Percentiles rank a stretch among this genome's conserved stretches.
Conservation (phyloP, 2,113 vertebrate genomes). For the Sinocyclocheilus anshuiensis region DNA sequence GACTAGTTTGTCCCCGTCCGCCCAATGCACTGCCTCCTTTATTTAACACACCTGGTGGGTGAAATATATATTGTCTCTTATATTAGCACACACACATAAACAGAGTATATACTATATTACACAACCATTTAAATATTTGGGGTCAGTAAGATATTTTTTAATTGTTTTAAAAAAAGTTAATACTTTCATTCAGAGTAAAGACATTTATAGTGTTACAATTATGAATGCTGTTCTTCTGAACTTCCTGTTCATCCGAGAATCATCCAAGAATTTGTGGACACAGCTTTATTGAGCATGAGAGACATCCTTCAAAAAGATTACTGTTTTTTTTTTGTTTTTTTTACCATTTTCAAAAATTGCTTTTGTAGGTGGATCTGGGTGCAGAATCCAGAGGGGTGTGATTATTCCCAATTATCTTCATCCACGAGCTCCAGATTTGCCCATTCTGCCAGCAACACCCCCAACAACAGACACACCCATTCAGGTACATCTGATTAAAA, state of each 20-base stretch:
- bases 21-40: slow-evolving; percentile 49
- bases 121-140: background rate
- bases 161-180: too few species aligned
- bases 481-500: slow-evolving; percentile 45
- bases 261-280: background rate
- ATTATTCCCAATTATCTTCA: slow-evolving; percentile 39
- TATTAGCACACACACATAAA: background rate
- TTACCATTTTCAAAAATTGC: background rate
- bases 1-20: slow-evolving; percentile 50
- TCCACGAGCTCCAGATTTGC: slow-evolving; percentile 30
- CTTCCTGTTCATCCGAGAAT: background rate
- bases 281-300: background rate
- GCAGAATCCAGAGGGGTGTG: slow-evolving; percentile 51
- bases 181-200: background rate
- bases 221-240: background rate
- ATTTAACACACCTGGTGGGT: slow-evolving; percentile 55
- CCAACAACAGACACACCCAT: slow-evolving; percentile 38
- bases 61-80: background rate
- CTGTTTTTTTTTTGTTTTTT: too few species aligned
- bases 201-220: background rate
- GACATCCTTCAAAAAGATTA: background rate
- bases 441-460: slow-evolving; percentile 39
- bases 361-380: slow-evolving; percentile 42
- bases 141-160: background rate
- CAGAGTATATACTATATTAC: background rate